Evolutionary conservation across 2,888 invertebrate genomes (phyloP), one percentile per base, ranked within the genome.

Genomic region (Ecdyonurus torrentis): DNA sequence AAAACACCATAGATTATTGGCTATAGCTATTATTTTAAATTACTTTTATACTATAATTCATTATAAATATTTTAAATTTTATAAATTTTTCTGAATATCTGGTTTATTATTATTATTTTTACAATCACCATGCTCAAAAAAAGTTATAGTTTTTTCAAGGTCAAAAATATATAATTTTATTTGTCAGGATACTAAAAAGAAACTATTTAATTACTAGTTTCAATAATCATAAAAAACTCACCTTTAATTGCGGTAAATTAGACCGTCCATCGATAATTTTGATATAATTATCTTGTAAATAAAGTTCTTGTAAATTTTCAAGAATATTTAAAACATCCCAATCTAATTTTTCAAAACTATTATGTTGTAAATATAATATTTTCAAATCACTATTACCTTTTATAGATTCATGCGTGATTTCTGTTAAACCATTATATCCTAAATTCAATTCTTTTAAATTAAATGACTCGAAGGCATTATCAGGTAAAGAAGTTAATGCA

Each of bases 271-370:
- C 76, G 64, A 75, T 70, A 23, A 75, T 72, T 67, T 77, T 76
- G 71, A 79, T 75, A 67, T 76, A 75, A 70, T 79, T 79, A 67
- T 76, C 75, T 0, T 74, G 77, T 69, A 79, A 74, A 71, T 79
- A 77, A 70, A 79, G 67, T 70, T 77, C 78, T 55, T 73, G 71
- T 64, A 79, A 22, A 20, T 18, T 5, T 22, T n/a, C 22, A 5
- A 55, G 7, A 22, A 7, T n/a, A 22, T 22, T 55, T n/a, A 55
- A n/a, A n/a, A 22, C 55, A 22, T 22, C n/a, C 55, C 55, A 55
- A 22, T 55, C 55, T 5, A 55, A 20, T 55, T 55, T 22, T 18
- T 55, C n/a, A 20, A 55, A 55, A 55, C 22, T 55, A 55, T 55
- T 55, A 22, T 55, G 55, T 20, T 55, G 55, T 22, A 55, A n/a